Evolutionary conservation across 2,888 invertebrate species (phyloP).

Genomic region (Orchesellides sinensis): DNA sequence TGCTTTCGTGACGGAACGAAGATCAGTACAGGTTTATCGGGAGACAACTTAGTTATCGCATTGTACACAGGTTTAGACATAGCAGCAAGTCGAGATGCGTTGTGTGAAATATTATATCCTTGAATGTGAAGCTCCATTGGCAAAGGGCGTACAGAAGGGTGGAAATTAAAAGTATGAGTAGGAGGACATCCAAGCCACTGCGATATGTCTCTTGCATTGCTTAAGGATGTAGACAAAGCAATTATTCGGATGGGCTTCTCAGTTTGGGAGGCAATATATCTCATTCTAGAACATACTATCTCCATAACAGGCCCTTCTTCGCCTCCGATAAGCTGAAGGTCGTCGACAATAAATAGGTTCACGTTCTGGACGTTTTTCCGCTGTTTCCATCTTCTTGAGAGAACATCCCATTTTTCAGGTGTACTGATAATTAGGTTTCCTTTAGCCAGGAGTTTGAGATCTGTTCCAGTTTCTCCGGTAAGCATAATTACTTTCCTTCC

Average conservation of each 20-base stretch:
- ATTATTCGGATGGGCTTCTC: slow-evolving; percentile 94
- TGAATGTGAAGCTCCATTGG: slow-evolving; percentile 96
- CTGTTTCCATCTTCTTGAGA: slow-evolving; percentile 99
- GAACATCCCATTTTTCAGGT: slow-evolving; percentile 98
- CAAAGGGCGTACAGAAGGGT: slow-evolving; percentile 96
- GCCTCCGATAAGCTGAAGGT: slow-evolving; percentile 93
- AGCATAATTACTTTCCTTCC: slow-evolving; percentile 88
- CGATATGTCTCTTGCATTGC: slow-evolving; percentile 96
- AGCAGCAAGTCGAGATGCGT: slow-evolving; percentile 95
- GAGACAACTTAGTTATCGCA: slow-evolving; percentile 89
- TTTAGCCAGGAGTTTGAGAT: slow-evolving; percentile 90
- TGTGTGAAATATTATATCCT: slow-evolving; percentile 98
- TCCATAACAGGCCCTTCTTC: slow-evolving; percentile 96
- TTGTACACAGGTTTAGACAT: slow-evolving; percentile 99
- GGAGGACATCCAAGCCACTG: slow-evolving; percentile 97
- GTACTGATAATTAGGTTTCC: slow-evolving; percentile 98
- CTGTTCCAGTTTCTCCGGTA: slow-evolving; percentile 98
- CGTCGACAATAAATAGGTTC: slow-evolving; percentile 97
- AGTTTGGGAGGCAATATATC: slow-evolving; percentile 96
- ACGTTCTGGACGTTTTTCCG: slow-evolving; percentile 98
- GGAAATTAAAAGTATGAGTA: slow-evolving; percentile 98
- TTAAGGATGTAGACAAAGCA: slow-evolving; percentile 93
- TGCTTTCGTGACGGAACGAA: slow-evolving; percentile 95
- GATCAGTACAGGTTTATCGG: slow-evolving; percentile 89
- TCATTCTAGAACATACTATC: slow-evolving; percentile 91